Evolutionary conservation across 2,888 invertebrate species (phyloP), one percentile per base, ranked within the genome.

Genomic region (Rhogogaster chlorosoma): DNA sequence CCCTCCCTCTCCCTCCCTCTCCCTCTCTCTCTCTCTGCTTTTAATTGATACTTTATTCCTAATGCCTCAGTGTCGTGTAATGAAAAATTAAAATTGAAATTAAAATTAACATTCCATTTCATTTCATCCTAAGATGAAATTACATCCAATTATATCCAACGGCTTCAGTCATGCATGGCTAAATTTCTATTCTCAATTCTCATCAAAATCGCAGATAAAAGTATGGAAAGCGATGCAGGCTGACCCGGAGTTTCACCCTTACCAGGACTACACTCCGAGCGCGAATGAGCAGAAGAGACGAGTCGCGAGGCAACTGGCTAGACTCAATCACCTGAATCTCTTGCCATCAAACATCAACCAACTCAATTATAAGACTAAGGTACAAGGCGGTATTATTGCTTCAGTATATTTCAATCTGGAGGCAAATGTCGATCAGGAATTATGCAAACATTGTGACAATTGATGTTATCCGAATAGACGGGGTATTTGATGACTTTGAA

Each of bases 161-260:
- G 45, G 45, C 12, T 45, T 15, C 4, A 15, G 45, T 45, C 45
- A 45, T 29, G 6, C 22, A n/a, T n/a, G n/a, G n/a, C n/a, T n/a
- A n/a, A n/a, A n/a, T n/a, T n/a, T n/a, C n/a, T n/a, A n/a, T n/a
- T n/a, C n/a, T n/a, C n/a, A n/a, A n/a, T n/a, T n/a, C n/a, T n/a
- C n/a, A n/a, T n/a, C n/a, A n/a, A n/a, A n/a, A n/a, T n/a, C n/a
- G n/a, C 90, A 98, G 98, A 95, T 97, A 92, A 95, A 96, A 92
- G 95, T 98, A 90, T 98, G 97, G 97, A 95, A 95, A 61, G 96
- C 96, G 0, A 93, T 98, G 89, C 97, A 97, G 91, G 95, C 95
- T 83, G 98, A 98, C 92, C 97, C 97, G 0, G 93, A 98, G 15
- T 98, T 98, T 91, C 91, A 91, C 86, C 91, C 91, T 3, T 95